Evolutionary conservation across 2,797 vertebrate genomes (phyloP), one percentile per base, ranked within the genome.

Genomic region (Anabacerthia variegaticeps): DNA sequence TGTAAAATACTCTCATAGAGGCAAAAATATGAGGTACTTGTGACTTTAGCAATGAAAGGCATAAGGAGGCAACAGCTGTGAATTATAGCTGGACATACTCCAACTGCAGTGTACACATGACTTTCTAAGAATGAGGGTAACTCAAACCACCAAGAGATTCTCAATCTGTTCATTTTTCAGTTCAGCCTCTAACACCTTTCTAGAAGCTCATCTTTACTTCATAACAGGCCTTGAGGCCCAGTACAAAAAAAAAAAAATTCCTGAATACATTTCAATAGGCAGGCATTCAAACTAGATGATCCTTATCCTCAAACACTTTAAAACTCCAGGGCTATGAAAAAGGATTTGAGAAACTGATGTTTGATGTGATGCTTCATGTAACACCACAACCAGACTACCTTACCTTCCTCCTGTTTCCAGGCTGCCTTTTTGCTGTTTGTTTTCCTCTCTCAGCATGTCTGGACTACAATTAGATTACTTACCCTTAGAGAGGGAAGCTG

Each of bases 91-190:
- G 89, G 81, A 80, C 13, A 12, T 7, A 48, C 8, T 93, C 92
- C 91, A 95, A 66, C 6, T 7, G 51, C 54, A 78, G 44, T 69
- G 77, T 83, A 85, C 65, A 61, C 43, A 78, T 23, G 51, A 66
- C 69, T 89, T 97, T 96, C 91, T 88, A 89, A 93, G 96, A 95
- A 92, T 51, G 75, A 83, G 54, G 27, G 68, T 91, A 92, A 85
- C 69, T 84, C 69, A 52, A 92, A 68, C 78, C 82, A 92, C 93
- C 91, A 92, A 92, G 91, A 80, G 91, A 87, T 85, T 93, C 86
- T 91, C 93, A 95, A 95, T 96, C 93, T 96, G 95, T 85, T 97
- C 41, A 15, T 83, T 95, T 92, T 89, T 71, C 81, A 58, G 16
- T 85, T 93, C 68, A 88, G 73, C 12, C n/a, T 74, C 67, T 52